Base-by-base conservation (phyloP, 2,797 vertebrate species). In the Dicrostonyx torquatus region DNA sequence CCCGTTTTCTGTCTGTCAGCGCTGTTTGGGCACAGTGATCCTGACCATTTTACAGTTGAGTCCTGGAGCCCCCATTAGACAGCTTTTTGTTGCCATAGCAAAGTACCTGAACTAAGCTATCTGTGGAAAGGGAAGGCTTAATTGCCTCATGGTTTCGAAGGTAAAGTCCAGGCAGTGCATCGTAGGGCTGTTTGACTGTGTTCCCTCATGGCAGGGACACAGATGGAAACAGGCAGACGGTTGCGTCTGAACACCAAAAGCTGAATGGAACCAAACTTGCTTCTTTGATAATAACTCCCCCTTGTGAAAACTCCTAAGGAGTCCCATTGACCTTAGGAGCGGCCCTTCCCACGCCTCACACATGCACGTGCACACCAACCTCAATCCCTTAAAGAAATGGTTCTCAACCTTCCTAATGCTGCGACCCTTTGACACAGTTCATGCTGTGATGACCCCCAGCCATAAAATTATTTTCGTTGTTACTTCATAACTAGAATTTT, bases 1-100 rank as follows among this genome's bases (percentile, higher is more conserved):
- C 70, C 84, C 18, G 2, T 0, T 2, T 40, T 85, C 45, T 87
- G 10, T 79, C 26, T 78, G 45, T 64, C 0, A 4, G 70, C 13
- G 31, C 84, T 60, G 6, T 3, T 40, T 3, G 76, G 18, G 45
- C 4, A 0, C 0, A 0, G 15, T 4, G n/a, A 43, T 22, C 22
- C 37, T 50, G 58, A 31, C 43, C 11, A 0, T 50, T 68, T 86
- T 43, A 22, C 18, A 78, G 58, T 60, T 62, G 70, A n/a, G 31
- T 70, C 68, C 13, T 1, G 9, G 60, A 68, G 73, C n/a, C 53
- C 10, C 6, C 37, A 2, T 58, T 45, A 45, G 31, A 37, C 34
- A 43, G 37, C 29, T 22, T 84, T 76, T 78, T 85, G 50, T 76
- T 40, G 60, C 50, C 31, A 2, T 34, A 70, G 31, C n/a, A 7